Conservation (phyloP, 2,888 invertebrate species). For the Drosophila pseudotakahashii region DNA sequence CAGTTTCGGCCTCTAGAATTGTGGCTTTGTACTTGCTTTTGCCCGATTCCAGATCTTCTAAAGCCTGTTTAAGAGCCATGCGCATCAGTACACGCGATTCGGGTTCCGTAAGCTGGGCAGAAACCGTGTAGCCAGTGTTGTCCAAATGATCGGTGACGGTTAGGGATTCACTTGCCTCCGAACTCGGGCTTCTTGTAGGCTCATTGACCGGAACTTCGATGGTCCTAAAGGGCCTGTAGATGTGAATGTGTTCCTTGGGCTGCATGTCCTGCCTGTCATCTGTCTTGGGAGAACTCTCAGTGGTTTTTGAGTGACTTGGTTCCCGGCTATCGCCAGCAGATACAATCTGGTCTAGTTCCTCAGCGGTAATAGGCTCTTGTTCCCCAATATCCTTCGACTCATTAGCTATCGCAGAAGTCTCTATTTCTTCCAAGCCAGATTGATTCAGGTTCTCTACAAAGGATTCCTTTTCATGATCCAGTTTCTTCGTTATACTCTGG, state of each 20-base stretch:
- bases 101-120: constrained; percentile 17
- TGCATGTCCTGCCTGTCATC: not conserved
- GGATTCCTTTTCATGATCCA: not conserved
- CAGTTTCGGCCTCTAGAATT: constrained; percentile 8
- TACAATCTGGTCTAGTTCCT: not conserved
- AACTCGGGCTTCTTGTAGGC: not conserved
- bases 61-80: constrained; percentile 47
- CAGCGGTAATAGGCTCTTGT: not conserved
- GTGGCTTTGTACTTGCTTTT: constrained; percentile 27
- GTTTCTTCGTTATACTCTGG: not conserved
- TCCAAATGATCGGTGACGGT: not conserved
- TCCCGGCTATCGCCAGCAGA: not conserved
- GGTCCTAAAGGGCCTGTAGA: constrained; percentile 22
- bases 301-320: not conserved
- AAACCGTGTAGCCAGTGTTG: not conserved
- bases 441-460: not conserved
- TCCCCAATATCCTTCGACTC: not conserved
- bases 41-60: constrained; percentile 30
- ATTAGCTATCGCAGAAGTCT: not conserved
- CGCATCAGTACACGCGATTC: constrained; percentile 41
- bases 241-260: constrained; percentile 3
- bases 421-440: not conserved
- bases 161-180: not conserved
- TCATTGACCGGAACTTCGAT: constrained; percentile 9
- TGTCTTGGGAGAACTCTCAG: not conserved